These are phyloP conservation scores for Oncorhynchus nerka DNA, from an alignment of 2,113 vertebrate genomes.

Conservation along the genomic window DNA sequence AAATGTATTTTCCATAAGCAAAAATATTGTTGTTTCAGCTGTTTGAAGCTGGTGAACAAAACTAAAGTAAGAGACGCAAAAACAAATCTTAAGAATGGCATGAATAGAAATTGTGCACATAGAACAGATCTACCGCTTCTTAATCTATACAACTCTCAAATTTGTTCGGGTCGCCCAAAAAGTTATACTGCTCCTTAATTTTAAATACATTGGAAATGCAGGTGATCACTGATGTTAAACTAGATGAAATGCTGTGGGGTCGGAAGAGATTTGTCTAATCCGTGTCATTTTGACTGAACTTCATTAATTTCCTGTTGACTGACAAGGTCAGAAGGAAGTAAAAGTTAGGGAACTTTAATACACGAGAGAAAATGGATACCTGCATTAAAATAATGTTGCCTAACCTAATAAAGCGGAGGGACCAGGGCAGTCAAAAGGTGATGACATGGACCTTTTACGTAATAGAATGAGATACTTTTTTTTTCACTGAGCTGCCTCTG, in stretches of 20 bases:
- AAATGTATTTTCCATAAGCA: too few relatives aligned
- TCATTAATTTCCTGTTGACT: conserved; percentile 4
- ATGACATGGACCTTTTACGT: neutral
- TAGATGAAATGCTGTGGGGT: neutral
- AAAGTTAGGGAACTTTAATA: conserved; percentile 1
- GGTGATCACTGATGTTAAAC: too few relatives aligned
- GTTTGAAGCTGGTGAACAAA: too few relatives aligned
- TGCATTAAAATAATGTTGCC: conserved; percentile 1
- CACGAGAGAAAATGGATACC: neutral
- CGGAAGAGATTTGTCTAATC: neutral
- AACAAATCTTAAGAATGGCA: too few relatives aligned
- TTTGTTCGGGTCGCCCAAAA: too few relatives aligned
- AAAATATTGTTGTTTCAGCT: too few relatives aligned
- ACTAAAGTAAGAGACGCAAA: too few relatives aligned
- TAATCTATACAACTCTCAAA: too few relatives aligned
- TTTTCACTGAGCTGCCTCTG: neutral
- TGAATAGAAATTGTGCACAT: too few relatives aligned
- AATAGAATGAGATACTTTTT: conserved; percentile 6
- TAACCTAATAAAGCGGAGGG: neutral
- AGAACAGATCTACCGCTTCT: too few relatives aligned
- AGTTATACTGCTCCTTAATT: too few relatives aligned
- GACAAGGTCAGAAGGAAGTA: conserved; percentile 6
- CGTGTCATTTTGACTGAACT: neutral
- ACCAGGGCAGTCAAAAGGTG: neutral
- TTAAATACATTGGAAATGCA: too few relatives aligned